phyloP scores from a whole-genome alignment of 35 echinoderm and acorn worm species.

The Holothuria glaberrima region DNA sequence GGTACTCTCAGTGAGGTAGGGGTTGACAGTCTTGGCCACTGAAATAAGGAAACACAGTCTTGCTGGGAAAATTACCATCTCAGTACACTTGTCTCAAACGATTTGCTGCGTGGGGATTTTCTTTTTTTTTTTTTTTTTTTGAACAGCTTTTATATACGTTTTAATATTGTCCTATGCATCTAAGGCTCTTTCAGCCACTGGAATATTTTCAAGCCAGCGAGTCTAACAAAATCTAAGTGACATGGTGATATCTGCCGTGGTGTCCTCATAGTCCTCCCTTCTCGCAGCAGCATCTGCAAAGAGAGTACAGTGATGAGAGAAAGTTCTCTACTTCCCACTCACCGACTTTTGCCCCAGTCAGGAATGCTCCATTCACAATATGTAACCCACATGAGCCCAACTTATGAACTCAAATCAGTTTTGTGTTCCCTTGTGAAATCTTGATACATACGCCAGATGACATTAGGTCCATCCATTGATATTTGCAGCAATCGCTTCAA shows the following conservation, averaged over 20 bases:
- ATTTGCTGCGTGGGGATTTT: slow-evolving; percentile 61
- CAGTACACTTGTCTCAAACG: slow-evolving; percentile 52
- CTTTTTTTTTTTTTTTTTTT: too few species aligned
- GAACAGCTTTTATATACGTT: neutral
- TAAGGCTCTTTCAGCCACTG: neutral
- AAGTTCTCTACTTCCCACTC: slow-evolving; percentile 65
- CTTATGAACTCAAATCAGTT: slow-evolving; percentile 30
- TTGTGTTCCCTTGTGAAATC: slow-evolving; percentile 18
- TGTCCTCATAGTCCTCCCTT: slow-evolving; percentile 62
- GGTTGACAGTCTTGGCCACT: slow-evolving; percentile 39
- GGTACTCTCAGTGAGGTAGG: slow-evolving; percentile 52
- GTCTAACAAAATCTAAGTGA: slow-evolving; percentile 64
- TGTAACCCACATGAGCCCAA: slow-evolving; percentile 59
- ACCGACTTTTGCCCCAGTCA: slow-evolving; percentile 38
- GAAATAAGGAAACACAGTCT: slow-evolving; percentile 61
- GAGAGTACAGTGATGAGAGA: slow-evolving; percentile 57
- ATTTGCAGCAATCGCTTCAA: slow-evolving; percentile 58
- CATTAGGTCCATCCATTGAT: slow-evolving; percentile 65
- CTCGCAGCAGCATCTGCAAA: slow-evolving; percentile 71
- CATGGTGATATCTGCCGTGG: slow-evolving; percentile 45
- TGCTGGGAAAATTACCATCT: slow-evolving; percentile 36
- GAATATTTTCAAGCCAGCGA: neutral
- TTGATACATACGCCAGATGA: slow-evolving; percentile 51
- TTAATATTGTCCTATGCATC: neutral
- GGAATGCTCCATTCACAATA: slow-evolving; percentile 70